Conservation (phyloP, 2,888 invertebrate genomes). For the Steromphala cineraria region DNA sequence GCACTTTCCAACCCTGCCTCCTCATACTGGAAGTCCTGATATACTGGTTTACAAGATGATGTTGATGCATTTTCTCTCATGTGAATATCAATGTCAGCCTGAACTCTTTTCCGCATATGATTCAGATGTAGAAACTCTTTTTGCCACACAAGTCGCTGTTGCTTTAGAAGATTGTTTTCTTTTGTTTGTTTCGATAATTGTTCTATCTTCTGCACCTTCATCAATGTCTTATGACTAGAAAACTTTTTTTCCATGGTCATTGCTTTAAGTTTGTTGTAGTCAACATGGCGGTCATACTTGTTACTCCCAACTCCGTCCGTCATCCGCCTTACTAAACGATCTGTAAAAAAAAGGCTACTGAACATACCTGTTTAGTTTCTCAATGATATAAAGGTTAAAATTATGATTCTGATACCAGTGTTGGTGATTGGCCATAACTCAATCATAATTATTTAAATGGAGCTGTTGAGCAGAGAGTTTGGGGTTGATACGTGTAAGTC, state of each 20-base stretch:
- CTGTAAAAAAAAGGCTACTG: slow-evolving; percentile 41
- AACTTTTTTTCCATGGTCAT: slow-evolving; percentile 66
- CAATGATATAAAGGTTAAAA: too few relatives aligned
- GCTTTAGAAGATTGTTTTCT: slow-evolving; percentile 69
- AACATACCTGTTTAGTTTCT: too few relatives aligned
- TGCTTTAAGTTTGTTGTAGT: slow-evolving; percentile 66
- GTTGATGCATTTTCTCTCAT: slow-evolving; percentile 45
- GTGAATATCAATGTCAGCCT: slow-evolving; percentile 60
- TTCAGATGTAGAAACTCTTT: slow-evolving; percentile 69
- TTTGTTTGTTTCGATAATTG: slow-evolving; percentile 67
- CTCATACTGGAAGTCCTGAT: slow-evolving; percentile 65
- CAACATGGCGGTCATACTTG: slow-evolving; percentile 64
- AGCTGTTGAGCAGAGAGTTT: too few relatives aligned
- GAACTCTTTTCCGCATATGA: slow-evolving; percentile 57
- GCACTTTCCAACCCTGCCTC: slow-evolving; percentile 55
- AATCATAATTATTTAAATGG: too few relatives aligned
- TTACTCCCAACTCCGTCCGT: slow-evolving; percentile 66
- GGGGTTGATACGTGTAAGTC: too few relatives aligned
- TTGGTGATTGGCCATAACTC: too few relatives aligned
- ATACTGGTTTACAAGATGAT: slow-evolving; percentile 51
- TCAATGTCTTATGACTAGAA: slow-evolving; percentile 60
- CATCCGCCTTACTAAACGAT: slow-evolving; percentile 55
- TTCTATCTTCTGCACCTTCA: slow-evolving; percentile 71
- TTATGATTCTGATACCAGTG: too few relatives aligned
- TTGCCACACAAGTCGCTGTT: slow-evolving; percentile 72